Evolutionary conservation across 2,797 vertebrate species (phyloP), one percentile per base, ranked within the genome.

Genomic region (Sebastolobus alascanus): DNA sequence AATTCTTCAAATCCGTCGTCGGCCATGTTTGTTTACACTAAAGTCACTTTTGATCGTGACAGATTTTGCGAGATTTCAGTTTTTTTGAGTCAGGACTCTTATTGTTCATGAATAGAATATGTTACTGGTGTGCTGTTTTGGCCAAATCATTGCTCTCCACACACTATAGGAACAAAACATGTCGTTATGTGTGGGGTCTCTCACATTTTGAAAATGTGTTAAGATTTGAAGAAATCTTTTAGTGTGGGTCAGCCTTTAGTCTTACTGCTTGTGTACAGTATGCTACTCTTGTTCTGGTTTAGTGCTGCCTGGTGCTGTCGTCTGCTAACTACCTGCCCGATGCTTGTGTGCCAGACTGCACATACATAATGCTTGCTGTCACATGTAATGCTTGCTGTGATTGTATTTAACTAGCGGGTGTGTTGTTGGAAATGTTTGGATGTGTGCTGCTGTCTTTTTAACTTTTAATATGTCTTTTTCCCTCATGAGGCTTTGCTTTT

Each of bases 231-330:
- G 31, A 50, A 50, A 50, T 4, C 46, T 50, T 9, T 50, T 50
- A 50, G 46, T n/a, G 46, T n/a, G 46, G 20, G 46, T 18, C 46
- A 52, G 46, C 0, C 46, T 52, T 52, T n/a, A n/a, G 46, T 59
- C 60, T 0, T 9, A 4, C 37, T 64, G n/a, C 61, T 22, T 13
- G 66, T 1, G 20, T 54, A 35, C 46, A 52, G 46, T 52, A 52
- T 68, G 33, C 29, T 35, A 9, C 31, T 59, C 66, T 68, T 54
- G 50, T 31, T 33, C 66, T 68, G 18, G 25, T 69, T 46, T 54
- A 54, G 66, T 9, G 52, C 12, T 35, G 33, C 31, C 33, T 22
- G 33, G 37, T 55, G 50, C 31, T 37, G 52, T n/a, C 7, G 9
- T 27, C 52, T 38, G 68, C 33, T 18, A 56, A 29, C 20, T 22